Percentiles rank a stretch among this genome's conserved stretches.
phyloP scores from a whole-genome alignment of 2,888 invertebrate genomes.

The Hirtodrosophila histrioides region DNA sequence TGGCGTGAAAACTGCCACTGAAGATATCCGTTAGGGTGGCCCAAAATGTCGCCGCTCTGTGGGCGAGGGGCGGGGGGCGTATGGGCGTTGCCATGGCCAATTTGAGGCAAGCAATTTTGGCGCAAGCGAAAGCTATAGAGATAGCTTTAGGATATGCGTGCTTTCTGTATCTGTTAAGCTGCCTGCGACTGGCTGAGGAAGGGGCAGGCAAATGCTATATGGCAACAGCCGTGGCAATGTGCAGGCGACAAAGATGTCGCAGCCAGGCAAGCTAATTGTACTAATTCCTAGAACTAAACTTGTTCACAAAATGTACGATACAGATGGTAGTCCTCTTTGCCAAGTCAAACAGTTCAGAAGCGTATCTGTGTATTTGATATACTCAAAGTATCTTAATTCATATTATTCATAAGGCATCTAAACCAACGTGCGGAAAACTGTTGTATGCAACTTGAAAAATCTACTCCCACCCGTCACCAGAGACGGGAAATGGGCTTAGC shows the following conservation, averaged over 20 bases:
- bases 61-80: not conserved
- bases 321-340: too few species aligned
- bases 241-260: slow-evolving; percentile 40
- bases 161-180: slow-evolving; percentile 35
- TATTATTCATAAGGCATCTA: too few species aligned
- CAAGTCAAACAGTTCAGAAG: too few species aligned
- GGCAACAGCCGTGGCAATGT: slow-evolving; percentile 8
- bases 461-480: too few species aligned
- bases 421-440: too few species aligned
- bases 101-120: slow-evolving; percentile 57
- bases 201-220: slow-evolving; percentile 25
- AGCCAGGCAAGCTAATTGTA: not conserved
- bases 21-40: slow-evolving; percentile 62
- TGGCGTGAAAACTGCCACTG: slow-evolving; percentile 66
- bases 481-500: too few species aligned
- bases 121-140: slow-evolving; percentile 47
- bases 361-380: too few species aligned
- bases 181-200: slow-evolving; percentile 35
- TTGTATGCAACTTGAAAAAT: too few species aligned
- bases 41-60: slow-evolving; percentile 28
- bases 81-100: slow-evolving; percentile 51
- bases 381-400: too few species aligned
- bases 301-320: too few species aligned
- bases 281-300: slow-evolving; percentile 3
- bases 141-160: slow-evolving; percentile 50